Evolutionary conservation across 2,797 vertebrate species (phyloP).

Genomic region (Gambelia wislizenii): DNA sequence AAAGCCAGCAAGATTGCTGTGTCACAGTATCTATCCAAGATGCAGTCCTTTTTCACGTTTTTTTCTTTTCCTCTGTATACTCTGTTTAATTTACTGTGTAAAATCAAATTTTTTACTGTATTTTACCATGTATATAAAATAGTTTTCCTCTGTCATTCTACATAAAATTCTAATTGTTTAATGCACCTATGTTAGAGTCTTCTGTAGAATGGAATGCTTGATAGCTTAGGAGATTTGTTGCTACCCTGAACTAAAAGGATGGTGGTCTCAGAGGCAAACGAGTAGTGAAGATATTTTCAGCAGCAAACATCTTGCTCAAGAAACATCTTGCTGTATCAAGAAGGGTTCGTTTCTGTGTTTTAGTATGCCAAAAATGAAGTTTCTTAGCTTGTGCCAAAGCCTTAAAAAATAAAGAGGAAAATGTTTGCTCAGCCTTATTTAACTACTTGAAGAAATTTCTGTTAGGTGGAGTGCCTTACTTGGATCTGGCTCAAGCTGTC

Average conservation of each 20-base stretch:
- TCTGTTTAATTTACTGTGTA: background rate
- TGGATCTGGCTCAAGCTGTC: constrained; percentile 2
- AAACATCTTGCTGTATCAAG: background rate
- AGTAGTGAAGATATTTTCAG: background rate
- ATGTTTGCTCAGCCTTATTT: constrained; percentile 5
- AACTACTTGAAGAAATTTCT: constrained; percentile 7
- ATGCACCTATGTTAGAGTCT: background rate
- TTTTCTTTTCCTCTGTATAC: background rate
- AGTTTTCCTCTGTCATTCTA: background rate
- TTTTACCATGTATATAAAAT: background rate
- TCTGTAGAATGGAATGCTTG: background rate
- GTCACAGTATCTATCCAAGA: background rate
- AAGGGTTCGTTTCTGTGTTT: background rate
- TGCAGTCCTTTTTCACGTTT: background rate
- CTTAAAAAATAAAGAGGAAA: background rate
- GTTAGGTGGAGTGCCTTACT: background rate
- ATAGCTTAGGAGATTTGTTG: background rate
- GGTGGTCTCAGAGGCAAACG: background rate
- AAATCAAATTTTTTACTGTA: background rate
- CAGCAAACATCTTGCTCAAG: background rate
- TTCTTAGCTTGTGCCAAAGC: constrained; percentile 9
- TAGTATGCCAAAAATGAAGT: constrained; percentile 1
- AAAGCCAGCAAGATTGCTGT: background rate
- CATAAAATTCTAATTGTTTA: background rate
- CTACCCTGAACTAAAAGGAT: background rate